Base-by-base conservation (phyloP, 2,888 invertebrate species). In the Chironomus tentans region DNA sequence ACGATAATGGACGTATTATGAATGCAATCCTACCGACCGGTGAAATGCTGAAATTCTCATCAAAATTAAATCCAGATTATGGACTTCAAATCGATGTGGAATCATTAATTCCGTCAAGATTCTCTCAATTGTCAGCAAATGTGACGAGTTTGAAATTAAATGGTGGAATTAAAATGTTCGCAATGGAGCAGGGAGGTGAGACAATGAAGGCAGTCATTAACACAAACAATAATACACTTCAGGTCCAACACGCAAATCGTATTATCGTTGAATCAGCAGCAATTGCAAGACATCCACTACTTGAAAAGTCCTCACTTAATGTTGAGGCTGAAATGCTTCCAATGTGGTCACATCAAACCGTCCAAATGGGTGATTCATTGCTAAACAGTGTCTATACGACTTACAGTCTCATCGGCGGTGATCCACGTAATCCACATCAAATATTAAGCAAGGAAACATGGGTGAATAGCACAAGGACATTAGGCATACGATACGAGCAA, bases 401-500 rank as follows among this genome's bases (percentile, higher is more conserved):
- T 0, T 94, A 93, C 81, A 91, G 90, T 79, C 62, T 69, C 13
- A 85, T 94, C 65, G 92, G 93, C 0, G 94, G 94, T 3, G 94
- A 94, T 81, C 93, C 93, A 1, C 88, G 93, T 78, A 93, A 92
- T 81, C 91, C 91, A 0, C 93, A 94, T 80, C 93, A 94, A 83
- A 94, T 93, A 0, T 84, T 94, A 2, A 92, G 92, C 80, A 87
- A 92, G 15, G 92, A 92, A 82, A 91, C 92, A 79, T 90, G 94
- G 93, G 94, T 97, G 4, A 98, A 98, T 82, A 92, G 93, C 78
- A 91, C 93, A 4, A 89, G 94, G 80, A 90, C 96, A 0, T 86
- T 98, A 48, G 94, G 95, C 15, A 91, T 97, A 71, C 95, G 97
- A 83, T 97, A 95, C 81, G 95, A 98, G 82, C 94, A 96, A 82